A percentile compares a stretch with the other conserved stretches of the same genome.
Conservation (phyloP, 2,113 vertebrate genomes). For the Campylomormyrus tamandua region DNA sequence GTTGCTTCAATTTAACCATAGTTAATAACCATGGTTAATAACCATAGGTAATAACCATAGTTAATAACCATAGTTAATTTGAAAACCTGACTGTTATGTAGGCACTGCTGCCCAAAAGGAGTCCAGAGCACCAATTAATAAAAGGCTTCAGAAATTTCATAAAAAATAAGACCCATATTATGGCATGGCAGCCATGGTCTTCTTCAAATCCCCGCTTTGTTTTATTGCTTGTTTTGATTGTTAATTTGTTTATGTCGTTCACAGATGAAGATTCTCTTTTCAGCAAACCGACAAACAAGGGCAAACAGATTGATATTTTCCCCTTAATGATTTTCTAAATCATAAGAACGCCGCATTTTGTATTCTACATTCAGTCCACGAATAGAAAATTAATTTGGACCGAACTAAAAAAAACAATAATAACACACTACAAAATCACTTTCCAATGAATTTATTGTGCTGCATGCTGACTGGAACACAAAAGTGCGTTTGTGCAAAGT, state of each 20-base stretch:
- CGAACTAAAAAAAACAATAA: background rate
- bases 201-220: background rate
- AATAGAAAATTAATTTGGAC: background rate
- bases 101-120: background rate
- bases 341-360: background rate
- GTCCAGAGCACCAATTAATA: background rate
- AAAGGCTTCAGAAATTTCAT: background rate
- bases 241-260: background rate
- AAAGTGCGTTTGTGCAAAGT: background rate
- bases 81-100: background rate
- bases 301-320: background rate
- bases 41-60: background rate
- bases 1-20: background rate
- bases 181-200: background rate
- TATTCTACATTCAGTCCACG: background rate
- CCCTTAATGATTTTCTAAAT: background rate
- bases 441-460: background rate
- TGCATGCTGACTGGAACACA: background rate
- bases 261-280: background rate
- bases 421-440: background rate
- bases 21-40: background rate
- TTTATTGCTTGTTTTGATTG: background rate
- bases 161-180: background rate
- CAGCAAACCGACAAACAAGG: background rate
- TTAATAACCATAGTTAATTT: background rate